Evolutionary conservation across 2,888 invertebrate species (phyloP), one percentile per base, ranked within the genome.

Genomic region (Cerastoderma edule): DNA sequence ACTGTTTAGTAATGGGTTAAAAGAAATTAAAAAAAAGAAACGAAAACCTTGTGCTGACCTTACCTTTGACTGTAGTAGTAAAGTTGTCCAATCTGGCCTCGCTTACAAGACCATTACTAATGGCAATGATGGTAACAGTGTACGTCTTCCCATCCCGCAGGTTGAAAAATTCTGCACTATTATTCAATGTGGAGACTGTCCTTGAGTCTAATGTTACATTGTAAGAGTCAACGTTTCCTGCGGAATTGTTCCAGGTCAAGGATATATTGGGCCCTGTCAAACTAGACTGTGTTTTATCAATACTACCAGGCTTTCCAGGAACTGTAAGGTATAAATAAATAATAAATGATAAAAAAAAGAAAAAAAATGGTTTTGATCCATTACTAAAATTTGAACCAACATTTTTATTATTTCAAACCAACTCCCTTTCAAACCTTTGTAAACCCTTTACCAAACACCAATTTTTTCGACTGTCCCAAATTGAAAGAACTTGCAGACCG

Each of bases 61-160:
- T 39, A 60, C 60, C 60, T 60, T 60, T 60, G 4, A 33, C 50
- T 13, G n/a, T 13, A 32, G 66, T 66, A n/a, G 30, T 66, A 32
- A 66, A 66, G 2, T 16, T 50, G 1, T 13, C 22, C 1, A 6
- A 19, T 32, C 24, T 32, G 28, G 48, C 16, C 16, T 33, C 50
- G 53, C 66, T 66, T 1, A 16, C 0, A n/a, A n/a, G 1, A 1
- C 33, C 50, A 33, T 66, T 30, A n/a, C 66, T 66, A 32, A 50
- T 1, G n/a, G 66, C 48, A 5, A 32, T 32, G 13, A 66, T 50
- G 2, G 48, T 19, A n/a, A 66, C 50, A 48, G 10, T 48, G 24
- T 53, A 66, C 33, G 33, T 32, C 22, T 28, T 30, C 19, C 66
- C 66, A 32, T 48, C 66, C 16, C 2, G n/a, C 33, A 66, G 46